These are phyloP conservation scores for Gadopsis marmoratus DNA, from an alignment of 2,797 vertebrate genomes.

Conservation along the genomic window DNA sequence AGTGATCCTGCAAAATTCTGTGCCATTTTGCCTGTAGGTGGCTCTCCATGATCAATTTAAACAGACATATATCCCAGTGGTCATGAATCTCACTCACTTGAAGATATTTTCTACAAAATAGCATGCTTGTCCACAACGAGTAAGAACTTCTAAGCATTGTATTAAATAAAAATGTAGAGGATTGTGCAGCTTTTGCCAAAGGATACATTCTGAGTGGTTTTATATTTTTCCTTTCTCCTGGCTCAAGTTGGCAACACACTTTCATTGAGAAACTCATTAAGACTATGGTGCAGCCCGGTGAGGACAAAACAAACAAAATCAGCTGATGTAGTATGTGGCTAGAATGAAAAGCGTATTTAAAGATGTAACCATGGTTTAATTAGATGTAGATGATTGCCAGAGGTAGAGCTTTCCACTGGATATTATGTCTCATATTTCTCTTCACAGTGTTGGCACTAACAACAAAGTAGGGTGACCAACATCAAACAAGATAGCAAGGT, in stretches of 20 bases:
- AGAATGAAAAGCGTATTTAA: not conserved
- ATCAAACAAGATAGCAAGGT: conserved; percentile 4
- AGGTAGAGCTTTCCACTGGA: not conserved
- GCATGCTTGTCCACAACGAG: not conserved
- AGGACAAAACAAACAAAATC: not conserved
- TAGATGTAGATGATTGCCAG: not conserved
- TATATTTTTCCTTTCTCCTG: not conserved
- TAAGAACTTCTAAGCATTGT: not conserved
- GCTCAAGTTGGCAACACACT: not conserved
- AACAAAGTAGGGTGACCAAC: conserved; percentile 17
- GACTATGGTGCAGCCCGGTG: not conserved
- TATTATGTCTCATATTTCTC: not conserved
- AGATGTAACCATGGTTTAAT: not conserved
- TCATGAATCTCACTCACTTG: not conserved
- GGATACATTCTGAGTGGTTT: not conserved
- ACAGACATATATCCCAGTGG: not conserved
- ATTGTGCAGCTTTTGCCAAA: not conserved
- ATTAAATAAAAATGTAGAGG: not conserved
- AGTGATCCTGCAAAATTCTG: not conserved
- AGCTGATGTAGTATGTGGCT: not conserved
- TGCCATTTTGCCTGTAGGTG: not conserved
- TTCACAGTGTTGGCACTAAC: conserved; percentile 27
- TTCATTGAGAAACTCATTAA: not conserved
- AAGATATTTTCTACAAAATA: not conserved
- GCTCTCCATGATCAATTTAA: not conserved